Percentiles rank a stretch among this genome's conserved stretches.
These are phyloP conservation scores for Hyalella azteca DNA, from an alignment of 2,888 invertebrate species.

Conservation along the genomic window DNA sequence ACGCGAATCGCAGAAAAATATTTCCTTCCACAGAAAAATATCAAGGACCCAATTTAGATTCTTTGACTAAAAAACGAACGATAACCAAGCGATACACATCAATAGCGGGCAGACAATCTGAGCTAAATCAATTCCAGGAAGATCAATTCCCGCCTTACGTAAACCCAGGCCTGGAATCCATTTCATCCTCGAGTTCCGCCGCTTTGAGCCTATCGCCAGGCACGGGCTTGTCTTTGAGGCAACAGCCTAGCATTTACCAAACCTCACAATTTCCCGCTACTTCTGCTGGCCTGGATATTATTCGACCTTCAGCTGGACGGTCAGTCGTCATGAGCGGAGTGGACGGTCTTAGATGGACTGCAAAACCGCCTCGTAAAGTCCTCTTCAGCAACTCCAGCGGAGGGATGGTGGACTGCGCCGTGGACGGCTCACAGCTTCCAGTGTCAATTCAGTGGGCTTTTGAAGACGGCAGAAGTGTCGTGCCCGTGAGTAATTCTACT, in stretches of 20 bases:
- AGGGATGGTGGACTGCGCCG: constrained; percentile 8
- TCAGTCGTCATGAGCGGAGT: not conserved
- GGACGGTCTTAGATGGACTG: not conserved
- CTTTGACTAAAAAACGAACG: not conserved
- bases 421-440: not conserved
- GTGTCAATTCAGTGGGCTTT: constrained; percentile 11
- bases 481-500: not conserved
- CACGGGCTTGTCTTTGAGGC: not conserved
- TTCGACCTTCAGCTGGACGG: not conserved
- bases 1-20: not conserved
- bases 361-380: constrained; percentile 5
- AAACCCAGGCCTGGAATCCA: not conserved
- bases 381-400: constrained; percentile 19
- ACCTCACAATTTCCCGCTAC: not conserved
- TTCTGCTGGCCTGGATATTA: not conserved
- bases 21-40: not conserved
- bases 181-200: not conserved
- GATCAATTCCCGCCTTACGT: constrained; percentile 14
- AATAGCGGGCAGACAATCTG: constrained; percentile 4
- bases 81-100: constrained; percentile 24
- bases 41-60: not conserved
- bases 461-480: not conserved
- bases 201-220: not conserved
- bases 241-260: constrained; percentile 13
- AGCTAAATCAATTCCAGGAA: constrained; percentile 8